Percentiles rank a stretch among this genome's conserved stretches.
phyloP scores from a whole-genome alignment of 2,113 vertebrate species.

The Trichomycterus rosablanca region DNA sequence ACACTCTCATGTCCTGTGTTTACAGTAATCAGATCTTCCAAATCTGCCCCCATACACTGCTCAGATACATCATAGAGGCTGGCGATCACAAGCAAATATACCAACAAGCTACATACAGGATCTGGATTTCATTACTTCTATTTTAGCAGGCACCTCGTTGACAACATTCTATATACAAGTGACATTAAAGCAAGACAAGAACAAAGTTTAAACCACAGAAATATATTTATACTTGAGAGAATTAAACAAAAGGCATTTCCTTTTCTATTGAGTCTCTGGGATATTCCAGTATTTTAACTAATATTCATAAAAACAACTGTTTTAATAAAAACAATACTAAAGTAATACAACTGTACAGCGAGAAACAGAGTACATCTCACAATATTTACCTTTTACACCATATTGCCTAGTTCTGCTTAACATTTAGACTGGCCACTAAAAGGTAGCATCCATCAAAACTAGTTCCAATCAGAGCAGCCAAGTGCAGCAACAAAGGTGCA shows the following conservation, averaged over 20 bases:
- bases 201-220: neutral
- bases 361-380: too few relatives aligned
- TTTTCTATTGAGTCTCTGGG: neutral
- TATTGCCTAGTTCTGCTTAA: too few relatives aligned
- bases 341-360: too few relatives aligned
- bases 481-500: conserved; percentile 19
- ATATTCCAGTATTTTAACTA: neutral
- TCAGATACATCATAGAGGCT: conserved; percentile 5
- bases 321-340: too few relatives aligned
- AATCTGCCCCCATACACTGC: conserved; percentile 4
- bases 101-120: conserved; percentile 11
- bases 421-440: neutral
- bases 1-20: conserved; percentile 28
- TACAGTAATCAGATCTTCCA: conserved; percentile 14
- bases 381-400: too few relatives aligned
- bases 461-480: conserved; percentile 2
- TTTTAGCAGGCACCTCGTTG: neutral
- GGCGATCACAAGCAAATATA: conserved; percentile 11
- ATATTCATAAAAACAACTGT: too few relatives aligned
- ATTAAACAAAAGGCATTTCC: too few relatives aligned
- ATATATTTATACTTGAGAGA: too few relatives aligned
- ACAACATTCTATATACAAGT: conserved; percentile 9
- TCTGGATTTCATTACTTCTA: conserved; percentile 2
- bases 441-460: neutral
- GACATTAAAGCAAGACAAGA: too few relatives aligned